phyloP scores from a whole-genome alignment of 2,113 vertebrate species.

The Beaufortia kweichowensis region DNA sequence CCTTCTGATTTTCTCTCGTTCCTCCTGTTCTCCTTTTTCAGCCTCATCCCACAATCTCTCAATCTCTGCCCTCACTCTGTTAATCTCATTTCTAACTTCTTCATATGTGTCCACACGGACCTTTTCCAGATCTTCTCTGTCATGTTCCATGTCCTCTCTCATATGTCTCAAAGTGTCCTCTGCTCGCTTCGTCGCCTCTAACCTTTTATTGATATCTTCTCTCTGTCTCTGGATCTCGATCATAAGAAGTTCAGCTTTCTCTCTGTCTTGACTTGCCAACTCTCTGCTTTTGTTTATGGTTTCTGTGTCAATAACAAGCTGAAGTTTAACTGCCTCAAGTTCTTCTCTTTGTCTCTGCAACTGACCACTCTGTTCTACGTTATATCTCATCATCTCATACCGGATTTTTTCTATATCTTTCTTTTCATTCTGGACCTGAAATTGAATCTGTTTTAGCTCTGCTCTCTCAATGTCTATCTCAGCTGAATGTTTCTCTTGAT shows the following conservation, averaged over 20 bases:
- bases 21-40: constrained; percentile 40
- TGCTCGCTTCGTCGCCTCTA: constrained; percentile 43
- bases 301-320: constrained; percentile 39
- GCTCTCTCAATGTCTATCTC: constrained; percentile 30
- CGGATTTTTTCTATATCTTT: constrained; percentile 42
- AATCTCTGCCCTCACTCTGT: constrained; percentile 25
- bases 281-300: constrained; percentile 16
- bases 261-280: constrained; percentile 21
- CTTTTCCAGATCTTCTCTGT: constrained; percentile 34
- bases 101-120: constrained; percentile 29
- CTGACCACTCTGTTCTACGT: constrained; percentile 18
- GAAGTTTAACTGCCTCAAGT: constrained; percentile 41
- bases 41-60: constrained; percentile 46
- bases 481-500: neutral
- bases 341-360: constrained; percentile 43
- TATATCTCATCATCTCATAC: constrained; percentile 39
- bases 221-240: constrained; percentile 54
- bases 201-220: constrained; percentile 48
- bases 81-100: constrained; percentile 38
- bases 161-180: constrained; percentile 38
- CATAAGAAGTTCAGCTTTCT: constrained; percentile 50
- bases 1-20: constrained; percentile 22
- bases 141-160: constrained; percentile 43
- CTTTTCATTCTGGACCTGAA: constrained; percentile 33
- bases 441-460: constrained; percentile 34